Evolutionary conservation across 1,140 invertebrate genomes (phyloP).

Genomic region (Brachionus plicatilis): DNA sequence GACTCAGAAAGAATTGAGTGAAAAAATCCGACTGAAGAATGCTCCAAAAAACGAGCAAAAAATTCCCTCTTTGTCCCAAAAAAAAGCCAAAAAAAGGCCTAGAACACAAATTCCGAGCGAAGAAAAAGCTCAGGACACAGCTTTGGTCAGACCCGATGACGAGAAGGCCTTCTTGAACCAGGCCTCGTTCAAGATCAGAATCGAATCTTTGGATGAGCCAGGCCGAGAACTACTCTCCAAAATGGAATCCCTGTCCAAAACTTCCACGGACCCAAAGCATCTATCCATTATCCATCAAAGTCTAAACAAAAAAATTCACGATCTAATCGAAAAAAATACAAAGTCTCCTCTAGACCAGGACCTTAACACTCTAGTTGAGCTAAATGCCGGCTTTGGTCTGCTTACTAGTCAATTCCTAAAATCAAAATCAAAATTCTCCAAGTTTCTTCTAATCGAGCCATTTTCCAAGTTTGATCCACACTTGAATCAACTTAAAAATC

Average conservation of each 20-base stretch:
- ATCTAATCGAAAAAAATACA: neutral
- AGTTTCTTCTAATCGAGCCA: neutral
- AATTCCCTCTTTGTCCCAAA: neutral
- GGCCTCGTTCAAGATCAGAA: conserved; percentile 26
- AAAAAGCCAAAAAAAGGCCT: neutral
- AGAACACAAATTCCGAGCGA: neutral
- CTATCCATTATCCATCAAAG: neutral
- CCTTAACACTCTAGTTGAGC: neutral
- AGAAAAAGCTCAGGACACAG: neutral
- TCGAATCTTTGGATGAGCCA: neutral
- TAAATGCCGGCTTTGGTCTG: conserved; percentile 13
- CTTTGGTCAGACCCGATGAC: neutral
- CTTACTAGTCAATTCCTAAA: neutral
- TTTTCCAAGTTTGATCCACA: neutral
- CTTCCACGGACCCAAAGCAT: conserved; percentile 22
- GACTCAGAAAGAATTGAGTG: conserved; percentile 1
- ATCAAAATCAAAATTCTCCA: neutral
- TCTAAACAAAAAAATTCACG: neutral
- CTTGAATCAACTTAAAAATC: neutral
- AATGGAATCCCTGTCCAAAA: neutral
- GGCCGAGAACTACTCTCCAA: neutral
- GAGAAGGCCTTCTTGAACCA: neutral
- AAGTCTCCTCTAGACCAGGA: neutral
- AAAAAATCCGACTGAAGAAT: conserved; percentile 7
- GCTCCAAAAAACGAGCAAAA: neutral